phyloP scores from a whole-genome alignment of 2,113 vertebrate genomes.

The Xyliphius kryptos region DNA sequence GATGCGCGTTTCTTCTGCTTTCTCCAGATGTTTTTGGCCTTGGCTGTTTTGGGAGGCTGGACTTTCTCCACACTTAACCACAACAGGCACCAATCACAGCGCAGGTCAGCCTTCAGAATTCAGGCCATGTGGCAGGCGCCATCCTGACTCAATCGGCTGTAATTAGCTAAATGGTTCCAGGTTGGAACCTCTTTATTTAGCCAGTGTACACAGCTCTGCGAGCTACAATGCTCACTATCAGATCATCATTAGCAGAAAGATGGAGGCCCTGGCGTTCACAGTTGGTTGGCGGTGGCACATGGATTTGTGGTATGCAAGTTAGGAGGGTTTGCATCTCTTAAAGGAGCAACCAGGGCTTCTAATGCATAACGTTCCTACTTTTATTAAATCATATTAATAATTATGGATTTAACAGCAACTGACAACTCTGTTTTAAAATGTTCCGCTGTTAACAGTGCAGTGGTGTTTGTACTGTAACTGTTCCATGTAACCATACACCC shows the following conservation, averaged over 20 bases:
- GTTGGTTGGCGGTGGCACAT: not conserved
- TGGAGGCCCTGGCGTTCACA: not conserved
- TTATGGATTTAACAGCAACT: too few species aligned
- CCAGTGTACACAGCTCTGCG: not conserved
- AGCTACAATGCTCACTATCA: not conserved
- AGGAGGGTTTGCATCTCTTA: too few species aligned
- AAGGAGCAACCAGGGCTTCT: too few species aligned
- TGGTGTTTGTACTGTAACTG: too few species aligned
- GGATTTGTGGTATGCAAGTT: not conserved
- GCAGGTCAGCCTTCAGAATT: constrained; percentile 17
- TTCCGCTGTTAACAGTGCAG: too few species aligned
- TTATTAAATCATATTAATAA: too few species aligned
- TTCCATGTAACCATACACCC: too few species aligned
- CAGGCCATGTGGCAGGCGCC: constrained; percentile 31
- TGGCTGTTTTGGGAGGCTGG: constrained; percentile 14
- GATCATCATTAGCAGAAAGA: constrained; percentile 3
- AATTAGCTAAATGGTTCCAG: constrained; percentile 40
- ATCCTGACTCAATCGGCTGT: constrained; percentile 23
- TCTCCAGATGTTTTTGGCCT: constrained; percentile 34
- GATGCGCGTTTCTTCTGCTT: constrained; percentile 26
- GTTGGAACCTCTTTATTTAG: constrained; percentile 19
- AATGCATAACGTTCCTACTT: too few species aligned
- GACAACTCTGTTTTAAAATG: too few species aligned
- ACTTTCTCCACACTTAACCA: constrained; percentile 22
- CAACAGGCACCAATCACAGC: constrained; percentile 24